phyloP scores from a whole-genome alignment of 2,888 invertebrate species.

The Parelbella ahira region DNA sequence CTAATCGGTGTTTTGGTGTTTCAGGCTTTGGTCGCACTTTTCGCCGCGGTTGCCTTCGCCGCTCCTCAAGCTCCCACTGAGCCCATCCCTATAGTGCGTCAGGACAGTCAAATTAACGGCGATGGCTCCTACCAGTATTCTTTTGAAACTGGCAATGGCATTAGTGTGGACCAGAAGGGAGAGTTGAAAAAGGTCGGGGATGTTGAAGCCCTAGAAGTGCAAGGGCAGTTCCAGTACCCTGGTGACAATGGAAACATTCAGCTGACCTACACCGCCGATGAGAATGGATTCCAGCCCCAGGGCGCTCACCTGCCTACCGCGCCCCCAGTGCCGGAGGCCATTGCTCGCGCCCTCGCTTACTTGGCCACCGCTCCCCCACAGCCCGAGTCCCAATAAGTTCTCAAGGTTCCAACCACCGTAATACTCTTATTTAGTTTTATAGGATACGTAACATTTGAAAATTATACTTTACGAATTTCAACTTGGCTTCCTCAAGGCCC shows the following conservation, averaged over 20 bases:
- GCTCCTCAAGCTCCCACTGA: slow-evolving; percentile 64
- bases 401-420: too few species aligned
- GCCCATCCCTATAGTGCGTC: slow-evolving; percentile 77
- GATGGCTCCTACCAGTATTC: slow-evolving; percentile 83
- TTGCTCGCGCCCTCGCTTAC: slow-evolving; percentile 83
- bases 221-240: slow-evolving; percentile 83
- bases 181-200: slow-evolving; percentile 81
- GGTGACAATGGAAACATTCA: slow-evolving; percentile 83
- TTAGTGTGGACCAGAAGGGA: slow-evolving; percentile 81
- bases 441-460: too few species aligned
- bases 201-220: slow-evolving; percentile 74
- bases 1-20: slow-evolving; percentile 28
- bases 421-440: too few species aligned
- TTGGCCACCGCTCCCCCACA: slow-evolving; percentile 83
- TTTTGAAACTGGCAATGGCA: slow-evolving; percentile 85
- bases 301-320: slow-evolving; percentile 83
- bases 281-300: slow-evolving; percentile 85
- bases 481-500: too few species aligned
- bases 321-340: slow-evolving; percentile 85
- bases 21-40: slow-evolving; percentile 62
- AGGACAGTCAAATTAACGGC: slow-evolving; percentile 79
- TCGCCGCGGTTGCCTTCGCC: slow-evolving; percentile 55
- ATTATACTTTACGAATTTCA: too few species aligned
- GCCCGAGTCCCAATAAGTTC: slow-evolving; percentile 35
- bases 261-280: slow-evolving; percentile 83